Percentiles rank a stretch among this genome's conserved stretches.
Evolutionary conservation across 2,888 invertebrate genomes (phyloP).

Genomic region (Catocala nupta): DNA sequence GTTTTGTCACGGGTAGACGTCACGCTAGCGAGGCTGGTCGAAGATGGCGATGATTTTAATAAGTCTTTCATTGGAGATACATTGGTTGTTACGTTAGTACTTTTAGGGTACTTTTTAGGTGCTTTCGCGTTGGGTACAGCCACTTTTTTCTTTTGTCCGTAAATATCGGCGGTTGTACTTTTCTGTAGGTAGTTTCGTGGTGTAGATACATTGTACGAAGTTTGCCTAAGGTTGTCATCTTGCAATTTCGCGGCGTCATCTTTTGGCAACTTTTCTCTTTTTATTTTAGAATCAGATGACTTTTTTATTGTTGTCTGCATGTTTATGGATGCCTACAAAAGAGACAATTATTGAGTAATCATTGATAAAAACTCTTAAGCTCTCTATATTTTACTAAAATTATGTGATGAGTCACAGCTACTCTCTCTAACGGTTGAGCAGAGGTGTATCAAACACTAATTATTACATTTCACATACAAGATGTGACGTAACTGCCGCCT

Average conservation of each 20-base stretch:
- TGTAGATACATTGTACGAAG: conserved; percentile 58
- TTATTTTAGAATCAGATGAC: conserved; percentile 27
- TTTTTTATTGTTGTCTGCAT: conserved; percentile 65
- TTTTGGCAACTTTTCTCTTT: conserved; percentile 55
- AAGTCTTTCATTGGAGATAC: conserved; percentile 71
- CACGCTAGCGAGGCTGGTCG: conserved; percentile 54
- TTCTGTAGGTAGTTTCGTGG: conserved; percentile 70
- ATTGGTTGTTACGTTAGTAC: conserved; percentile 48
- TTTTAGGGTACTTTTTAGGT: conserved; percentile 62
- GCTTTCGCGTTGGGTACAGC: conserved; percentile 53
- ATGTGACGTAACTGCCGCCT: too few relatives aligned
- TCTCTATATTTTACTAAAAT: too few relatives aligned
- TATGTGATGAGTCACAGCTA: too few relatives aligned
- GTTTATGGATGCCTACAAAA: neutral
- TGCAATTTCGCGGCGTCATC: conserved; percentile 54
- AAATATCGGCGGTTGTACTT: conserved; percentile 72
- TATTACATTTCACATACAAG: too few relatives aligned
- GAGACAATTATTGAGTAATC: neutral
- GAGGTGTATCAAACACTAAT: too few relatives aligned
- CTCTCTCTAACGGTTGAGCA: too few relatives aligned
- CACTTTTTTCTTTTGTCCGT: conserved; percentile 65
- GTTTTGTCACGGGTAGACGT: conserved; percentile 37
- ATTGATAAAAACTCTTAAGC: too few relatives aligned
- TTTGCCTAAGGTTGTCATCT: conserved; percentile 70
- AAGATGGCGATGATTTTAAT: conserved; percentile 71